Percentiles rank a stretch among this genome's conserved stretches.
phyloP scores from a whole-genome alignment of 2,797 vertebrate species.

The Nothura maculosa region DNA sequence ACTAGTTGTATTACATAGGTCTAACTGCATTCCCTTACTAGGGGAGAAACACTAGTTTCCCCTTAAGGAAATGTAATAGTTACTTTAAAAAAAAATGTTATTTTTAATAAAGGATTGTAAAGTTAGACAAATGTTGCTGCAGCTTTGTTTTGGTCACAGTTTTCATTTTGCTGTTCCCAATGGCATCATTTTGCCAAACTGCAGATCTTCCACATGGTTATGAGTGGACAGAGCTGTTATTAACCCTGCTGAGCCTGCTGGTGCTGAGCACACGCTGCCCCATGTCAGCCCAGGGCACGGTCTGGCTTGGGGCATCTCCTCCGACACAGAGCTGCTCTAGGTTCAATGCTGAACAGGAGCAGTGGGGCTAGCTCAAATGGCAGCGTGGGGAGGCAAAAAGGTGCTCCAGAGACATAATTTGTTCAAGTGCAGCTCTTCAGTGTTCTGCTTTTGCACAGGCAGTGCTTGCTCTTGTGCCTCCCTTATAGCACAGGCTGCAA shows the following conservation, averaged over 20 bases:
- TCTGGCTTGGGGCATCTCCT: background rate
- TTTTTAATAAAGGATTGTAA: background rate
- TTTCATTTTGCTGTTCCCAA: background rate
- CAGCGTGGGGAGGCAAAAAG: background rate
- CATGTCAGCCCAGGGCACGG: background rate
- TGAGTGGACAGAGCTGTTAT: background rate
- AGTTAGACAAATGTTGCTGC: background rate
- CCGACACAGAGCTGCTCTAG: background rate
- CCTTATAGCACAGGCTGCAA: background rate
- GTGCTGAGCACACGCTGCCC: background rate
- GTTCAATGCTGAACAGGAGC: background rate
- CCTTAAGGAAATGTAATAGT: background rate
- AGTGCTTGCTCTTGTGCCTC: background rate
- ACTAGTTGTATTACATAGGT: background rate
- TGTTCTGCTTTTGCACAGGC: background rate
- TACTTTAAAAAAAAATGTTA: no score
- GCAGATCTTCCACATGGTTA: background rate
- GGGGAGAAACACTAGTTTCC: background rate
- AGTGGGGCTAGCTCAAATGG: background rate
- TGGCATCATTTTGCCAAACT: background rate
- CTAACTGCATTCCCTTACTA: background rate
- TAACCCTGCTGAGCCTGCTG: background rate
- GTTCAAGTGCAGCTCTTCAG: background rate
- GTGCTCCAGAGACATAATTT: background rate
- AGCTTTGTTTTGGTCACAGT: background rate